Evolutionary conservation across 2,888 invertebrate species (phyloP).

Genomic region (Agapetus fuscipes): DNA sequence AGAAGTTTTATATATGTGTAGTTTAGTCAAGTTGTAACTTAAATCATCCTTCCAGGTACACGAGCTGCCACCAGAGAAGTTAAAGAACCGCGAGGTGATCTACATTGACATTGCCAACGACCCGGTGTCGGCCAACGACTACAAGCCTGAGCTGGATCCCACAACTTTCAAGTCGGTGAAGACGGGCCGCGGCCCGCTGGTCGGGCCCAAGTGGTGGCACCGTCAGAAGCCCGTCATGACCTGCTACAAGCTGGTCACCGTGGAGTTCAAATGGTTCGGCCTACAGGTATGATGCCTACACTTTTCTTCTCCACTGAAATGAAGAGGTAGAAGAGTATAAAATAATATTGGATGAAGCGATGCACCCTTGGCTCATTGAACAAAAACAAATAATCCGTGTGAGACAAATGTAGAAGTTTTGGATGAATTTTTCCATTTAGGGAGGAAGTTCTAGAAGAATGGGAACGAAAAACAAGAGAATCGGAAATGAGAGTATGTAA

Average conservation of each 20-base stretch:
- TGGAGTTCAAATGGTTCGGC: constrained; percentile 98
- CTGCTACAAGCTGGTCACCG: constrained; percentile 94
- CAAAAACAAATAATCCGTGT: no score
- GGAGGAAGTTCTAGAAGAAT: no score
- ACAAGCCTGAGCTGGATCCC: constrained; percentile 58
- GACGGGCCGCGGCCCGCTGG: constrained; percentile 88
- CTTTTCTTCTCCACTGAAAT: no score
- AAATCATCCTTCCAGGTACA: constrained; percentile 83
- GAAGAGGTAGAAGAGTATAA: no score
- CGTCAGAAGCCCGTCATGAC: constrained; percentile 87
- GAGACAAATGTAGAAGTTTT: no score
- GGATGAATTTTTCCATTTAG: no score
- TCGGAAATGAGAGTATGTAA: no score
- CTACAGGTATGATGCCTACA: constrained; percentile 49
- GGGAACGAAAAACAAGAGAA: no score
- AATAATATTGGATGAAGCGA: no score
- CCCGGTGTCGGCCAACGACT: constrained; percentile 67
- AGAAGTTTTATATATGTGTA: no score
- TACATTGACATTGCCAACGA: constrained; percentile 96
- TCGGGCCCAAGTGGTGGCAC: constrained; percentile 69
- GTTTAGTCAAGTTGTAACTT: no score
- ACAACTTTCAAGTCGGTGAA: constrained; percentile 80
- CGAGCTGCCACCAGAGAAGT: constrained; percentile 77
- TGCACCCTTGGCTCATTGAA: no score
- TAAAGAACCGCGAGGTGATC: constrained; percentile 81